These are phyloP conservation scores for Tarsius wallacei DNA, from an alignment of 2,797 vertebrate species.

Conservation along the genomic window DNA sequence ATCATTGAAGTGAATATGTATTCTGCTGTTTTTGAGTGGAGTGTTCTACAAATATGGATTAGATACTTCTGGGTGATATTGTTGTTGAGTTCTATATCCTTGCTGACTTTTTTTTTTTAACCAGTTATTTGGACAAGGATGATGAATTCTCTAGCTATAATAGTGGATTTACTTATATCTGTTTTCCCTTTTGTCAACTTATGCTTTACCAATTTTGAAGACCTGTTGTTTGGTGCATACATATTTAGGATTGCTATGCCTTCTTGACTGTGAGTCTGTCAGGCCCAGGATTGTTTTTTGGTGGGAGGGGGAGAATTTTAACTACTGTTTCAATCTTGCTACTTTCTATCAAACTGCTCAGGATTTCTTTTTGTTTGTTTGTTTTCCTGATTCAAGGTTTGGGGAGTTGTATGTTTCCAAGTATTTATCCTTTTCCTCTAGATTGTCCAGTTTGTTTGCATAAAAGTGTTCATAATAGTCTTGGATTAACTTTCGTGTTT, in stretches of 20 bases:
- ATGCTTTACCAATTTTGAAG: not conserved
- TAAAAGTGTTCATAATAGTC: too few relatives aligned
- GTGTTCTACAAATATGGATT: not conserved
- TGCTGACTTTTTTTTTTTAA: not conserved
- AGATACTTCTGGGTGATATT: not conserved
- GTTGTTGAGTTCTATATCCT: not conserved
- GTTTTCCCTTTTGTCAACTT: not conserved
- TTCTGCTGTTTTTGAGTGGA: not conserved
- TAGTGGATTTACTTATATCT: not conserved
- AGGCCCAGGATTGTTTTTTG: too few relatives aligned
- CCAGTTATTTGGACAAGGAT: not conserved
- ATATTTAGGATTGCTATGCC: not conserved
- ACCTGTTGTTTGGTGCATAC: not conserved
- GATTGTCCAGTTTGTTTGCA: too few relatives aligned
- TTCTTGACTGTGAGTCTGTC: not conserved
- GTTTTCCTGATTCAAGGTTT: too few relatives aligned
- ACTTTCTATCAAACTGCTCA: too few relatives aligned
- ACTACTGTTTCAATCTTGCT: too few relatives aligned
- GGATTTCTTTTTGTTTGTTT: too few relatives aligned
- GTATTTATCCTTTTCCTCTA: too few relatives aligned
- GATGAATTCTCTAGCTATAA: not conserved
- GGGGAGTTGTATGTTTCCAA: too few relatives aligned
- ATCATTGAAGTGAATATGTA: not conserved
- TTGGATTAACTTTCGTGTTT: too few relatives aligned
- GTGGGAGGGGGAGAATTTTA: too few relatives aligned